Percentiles rank a stretch among this genome's conserved stretches.
phyloP scores from a whole-genome alignment of 2,113 vertebrate genomes.

The Paracyprichromis sp. region DNA sequence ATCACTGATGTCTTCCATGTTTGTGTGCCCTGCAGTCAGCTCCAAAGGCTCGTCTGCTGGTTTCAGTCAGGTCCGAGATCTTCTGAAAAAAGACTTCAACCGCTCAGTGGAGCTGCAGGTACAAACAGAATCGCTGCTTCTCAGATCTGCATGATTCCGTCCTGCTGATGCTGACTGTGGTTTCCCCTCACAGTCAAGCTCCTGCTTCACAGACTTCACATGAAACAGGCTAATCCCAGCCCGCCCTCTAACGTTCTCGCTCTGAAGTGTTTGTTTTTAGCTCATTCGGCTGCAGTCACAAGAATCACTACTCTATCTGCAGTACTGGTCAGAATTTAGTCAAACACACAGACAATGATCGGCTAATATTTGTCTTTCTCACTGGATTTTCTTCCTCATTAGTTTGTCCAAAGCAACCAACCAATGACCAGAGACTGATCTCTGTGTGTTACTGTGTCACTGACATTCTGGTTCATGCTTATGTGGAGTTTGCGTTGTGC shows the following conservation, averaged over 20 bases:
- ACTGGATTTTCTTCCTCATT: background rate
- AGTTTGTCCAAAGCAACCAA: background rate
- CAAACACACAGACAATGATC: background rate
- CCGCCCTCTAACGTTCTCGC: background rate
- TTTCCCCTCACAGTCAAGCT: background rate
- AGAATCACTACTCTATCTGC: background rate
- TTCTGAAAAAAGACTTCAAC: conserved; percentile 71
- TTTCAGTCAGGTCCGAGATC: conserved; percentile 66
- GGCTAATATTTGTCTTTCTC: background rate
- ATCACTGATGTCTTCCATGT: background rate
- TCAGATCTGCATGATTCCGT: background rate
- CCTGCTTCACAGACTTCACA: background rate
- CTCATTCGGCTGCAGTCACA: background rate
- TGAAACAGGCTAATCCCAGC: background rate
- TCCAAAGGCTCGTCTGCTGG: conserved; percentile 58
- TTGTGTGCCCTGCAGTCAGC: conserved; percentile 50
- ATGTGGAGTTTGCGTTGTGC: background rate
- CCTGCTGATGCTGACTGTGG: background rate
- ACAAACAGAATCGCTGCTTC: background rate
- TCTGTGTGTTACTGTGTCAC: background rate
- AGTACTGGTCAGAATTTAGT: background rate
- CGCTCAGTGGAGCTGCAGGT: conserved; percentile 74
- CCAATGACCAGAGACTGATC: background rate
- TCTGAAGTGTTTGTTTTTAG: background rate
- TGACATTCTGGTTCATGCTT: background rate